Conservation (phyloP, 2,888 invertebrate genomes). For the Ophonus ardosiacus region DNA sequence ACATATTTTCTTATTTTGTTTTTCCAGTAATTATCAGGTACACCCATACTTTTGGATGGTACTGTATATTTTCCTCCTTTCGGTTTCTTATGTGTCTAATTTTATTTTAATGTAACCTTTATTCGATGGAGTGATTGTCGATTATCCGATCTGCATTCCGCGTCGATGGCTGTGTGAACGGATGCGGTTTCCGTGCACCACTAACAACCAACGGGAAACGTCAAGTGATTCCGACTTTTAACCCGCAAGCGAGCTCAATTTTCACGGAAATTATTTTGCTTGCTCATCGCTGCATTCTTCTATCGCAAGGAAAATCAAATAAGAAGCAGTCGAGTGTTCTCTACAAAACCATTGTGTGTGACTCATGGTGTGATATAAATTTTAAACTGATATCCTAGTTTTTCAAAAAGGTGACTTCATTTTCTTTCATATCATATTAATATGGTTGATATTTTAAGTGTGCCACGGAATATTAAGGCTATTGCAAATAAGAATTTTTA, state of each 20-base stretch:
- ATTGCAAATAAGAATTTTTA: too few species aligned
- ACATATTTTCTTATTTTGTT: too few species aligned
- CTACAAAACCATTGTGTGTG: not conserved
- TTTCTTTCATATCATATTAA: too few species aligned
- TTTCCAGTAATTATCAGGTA: too few species aligned
- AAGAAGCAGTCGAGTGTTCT: not conserved
- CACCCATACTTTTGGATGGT: too few species aligned
- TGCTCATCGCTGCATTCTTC: slow-evolving; percentile 1
- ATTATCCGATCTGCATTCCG: too few species aligned
- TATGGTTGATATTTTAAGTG: too few species aligned
- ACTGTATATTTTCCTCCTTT: too few species aligned
- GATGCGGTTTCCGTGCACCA: not conserved
- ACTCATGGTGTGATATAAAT: not conserved
- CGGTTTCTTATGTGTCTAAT: too few species aligned
- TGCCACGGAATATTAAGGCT: too few species aligned
- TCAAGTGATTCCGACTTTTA: slow-evolving; percentile 17
- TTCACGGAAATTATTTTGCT: slow-evolving; percentile 10
- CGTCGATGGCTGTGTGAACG: not conserved
- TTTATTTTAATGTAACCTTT: too few species aligned
- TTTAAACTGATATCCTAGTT: not conserved
- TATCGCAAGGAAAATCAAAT: not conserved
- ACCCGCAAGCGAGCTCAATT: slow-evolving; percentile 1
- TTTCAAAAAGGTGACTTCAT: not conserved
- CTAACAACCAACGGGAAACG: slow-evolving; percentile 7
- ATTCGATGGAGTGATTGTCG: too few species aligned